phyloP scores from a whole-genome alignment of 2,113 vertebrate genomes.

The Rissa tridactyla region DNA sequence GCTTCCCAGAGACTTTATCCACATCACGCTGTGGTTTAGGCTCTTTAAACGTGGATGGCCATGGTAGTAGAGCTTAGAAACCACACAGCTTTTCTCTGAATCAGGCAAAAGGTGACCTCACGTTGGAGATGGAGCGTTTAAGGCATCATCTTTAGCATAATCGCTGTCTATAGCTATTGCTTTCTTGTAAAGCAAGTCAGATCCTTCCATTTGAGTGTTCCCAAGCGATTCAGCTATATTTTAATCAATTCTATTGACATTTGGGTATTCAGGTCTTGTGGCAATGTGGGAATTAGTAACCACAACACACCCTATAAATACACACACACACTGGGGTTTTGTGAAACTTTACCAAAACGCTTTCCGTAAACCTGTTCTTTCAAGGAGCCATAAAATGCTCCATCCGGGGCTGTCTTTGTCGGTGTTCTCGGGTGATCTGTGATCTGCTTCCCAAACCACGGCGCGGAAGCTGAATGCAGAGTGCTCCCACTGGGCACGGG shows the following conservation, averaged over 20 bases:
- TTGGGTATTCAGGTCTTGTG: background rate
- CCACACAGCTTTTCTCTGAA: accelerated
- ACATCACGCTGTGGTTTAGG: background rate
- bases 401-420: background rate
- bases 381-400: background rate
- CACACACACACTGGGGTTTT: accelerated
- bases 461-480: accelerated
- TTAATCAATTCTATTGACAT: background rate
- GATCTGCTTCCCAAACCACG: accelerated
- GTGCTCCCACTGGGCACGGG: background rate
- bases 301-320: background rate
- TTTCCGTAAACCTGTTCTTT: accelerated
- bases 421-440: background rate
- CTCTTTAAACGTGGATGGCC: background rate
- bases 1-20: background rate
- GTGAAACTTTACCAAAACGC: background rate
- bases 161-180: background rate
- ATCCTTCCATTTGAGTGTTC: background rate
- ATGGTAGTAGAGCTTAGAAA: background rate
- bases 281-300: background rate
- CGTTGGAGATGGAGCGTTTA: background rate
- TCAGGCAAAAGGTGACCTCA: background rate
- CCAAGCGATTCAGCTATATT: background rate
- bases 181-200: background rate
- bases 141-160: background rate